Conservation (phyloP, 2,113 vertebrate genomes). For the Platysternon megacephalum region DNA sequence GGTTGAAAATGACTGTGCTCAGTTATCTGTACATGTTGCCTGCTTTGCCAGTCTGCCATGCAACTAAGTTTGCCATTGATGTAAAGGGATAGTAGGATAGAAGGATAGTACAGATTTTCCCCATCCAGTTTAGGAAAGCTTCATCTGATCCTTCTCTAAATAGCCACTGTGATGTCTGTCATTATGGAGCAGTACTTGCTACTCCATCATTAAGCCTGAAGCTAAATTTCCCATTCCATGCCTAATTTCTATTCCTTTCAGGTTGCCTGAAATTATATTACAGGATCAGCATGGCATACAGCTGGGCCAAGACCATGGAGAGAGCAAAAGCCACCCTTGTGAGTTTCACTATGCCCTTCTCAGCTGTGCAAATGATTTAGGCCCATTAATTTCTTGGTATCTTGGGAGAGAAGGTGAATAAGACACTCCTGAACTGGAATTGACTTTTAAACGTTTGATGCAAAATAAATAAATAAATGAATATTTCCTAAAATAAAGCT, state of each 20-base stretch:
- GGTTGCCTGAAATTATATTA: background rate
- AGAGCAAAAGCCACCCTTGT: background rate
- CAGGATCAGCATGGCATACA: background rate
- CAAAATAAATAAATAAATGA: too few relatives aligned
- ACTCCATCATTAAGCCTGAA: background rate
- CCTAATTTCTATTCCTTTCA: background rate
- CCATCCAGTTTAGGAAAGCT: background rate
- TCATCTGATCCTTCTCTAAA: background rate
- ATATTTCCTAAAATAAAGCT: too few relatives aligned
- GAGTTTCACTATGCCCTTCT: background rate
- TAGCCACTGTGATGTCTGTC: rapidly evolving
- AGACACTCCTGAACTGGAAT: background rate
- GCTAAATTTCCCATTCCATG: background rate
- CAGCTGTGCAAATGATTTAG: background rate
- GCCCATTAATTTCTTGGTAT: background rate
- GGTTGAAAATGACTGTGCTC: background rate
- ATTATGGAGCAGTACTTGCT: background rate
- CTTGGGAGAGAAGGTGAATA: background rate
- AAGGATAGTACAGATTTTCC: background rate
- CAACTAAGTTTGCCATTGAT: background rate
- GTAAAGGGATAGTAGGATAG: background rate
- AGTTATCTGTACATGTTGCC: background rate
- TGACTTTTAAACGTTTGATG: background rate
- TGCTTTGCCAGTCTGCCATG: background rate
- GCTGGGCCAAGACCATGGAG: background rate